These are phyloP conservation scores for Heliconius ismenius DNA, from an alignment of 2,888 invertebrate genomes.

Conservation along the genomic window DNA sequence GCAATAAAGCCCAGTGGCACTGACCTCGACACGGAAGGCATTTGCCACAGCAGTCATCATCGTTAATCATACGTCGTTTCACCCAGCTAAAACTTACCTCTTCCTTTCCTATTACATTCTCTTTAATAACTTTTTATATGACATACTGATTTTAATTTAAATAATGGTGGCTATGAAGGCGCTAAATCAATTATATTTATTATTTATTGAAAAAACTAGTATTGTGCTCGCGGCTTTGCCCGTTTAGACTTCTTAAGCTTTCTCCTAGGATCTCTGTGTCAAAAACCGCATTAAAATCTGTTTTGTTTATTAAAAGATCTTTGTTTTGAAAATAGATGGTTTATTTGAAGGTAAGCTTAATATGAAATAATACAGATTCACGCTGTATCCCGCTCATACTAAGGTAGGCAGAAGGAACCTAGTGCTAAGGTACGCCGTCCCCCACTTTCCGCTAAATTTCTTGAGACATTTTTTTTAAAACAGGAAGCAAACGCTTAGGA, in stretches of 20 bases:
- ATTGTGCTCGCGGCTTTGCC: background rate
- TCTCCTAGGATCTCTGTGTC: too few relatives aligned
- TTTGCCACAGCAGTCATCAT: slow-evolving; percentile 45
- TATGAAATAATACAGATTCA: too few relatives aligned
- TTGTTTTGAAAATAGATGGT: too few relatives aligned
- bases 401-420: too few relatives aligned
- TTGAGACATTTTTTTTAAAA: background rate
- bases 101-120: slow-evolving; percentile 23
- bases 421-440: too few relatives aligned
- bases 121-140: slow-evolving; percentile 18
- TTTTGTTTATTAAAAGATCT: too few relatives aligned
- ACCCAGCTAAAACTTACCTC: slow-evolving; percentile 31
- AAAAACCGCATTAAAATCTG: too few relatives aligned
- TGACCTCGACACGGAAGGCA: slow-evolving; percentile 48
- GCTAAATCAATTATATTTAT: background rate
- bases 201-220: background rate
- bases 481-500: background rate
- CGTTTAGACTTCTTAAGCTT: background rate
- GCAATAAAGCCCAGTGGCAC: slow-evolving; percentile 48
- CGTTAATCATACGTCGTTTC: slow-evolving; percentile 48
- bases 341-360: background rate
- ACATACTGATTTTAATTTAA: slow-evolving; percentile 2
- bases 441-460: too few relatives aligned
- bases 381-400: too few relatives aligned
- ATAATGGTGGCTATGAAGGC: background rate